Base-by-base conservation (phyloP, 2,797 vertebrate species). In the Takifugu ocellatus region DNA sequence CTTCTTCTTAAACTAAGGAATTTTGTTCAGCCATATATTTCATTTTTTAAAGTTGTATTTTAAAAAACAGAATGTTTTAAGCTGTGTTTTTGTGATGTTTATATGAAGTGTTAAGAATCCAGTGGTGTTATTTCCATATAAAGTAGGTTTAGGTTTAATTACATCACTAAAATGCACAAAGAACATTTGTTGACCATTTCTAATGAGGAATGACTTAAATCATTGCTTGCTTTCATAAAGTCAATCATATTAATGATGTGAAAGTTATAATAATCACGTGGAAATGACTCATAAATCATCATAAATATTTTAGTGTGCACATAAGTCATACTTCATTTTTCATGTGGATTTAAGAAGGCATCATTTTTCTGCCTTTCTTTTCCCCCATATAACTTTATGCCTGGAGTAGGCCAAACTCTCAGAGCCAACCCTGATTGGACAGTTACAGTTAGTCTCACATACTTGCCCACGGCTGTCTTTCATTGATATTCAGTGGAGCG, bases 401-500 rank as follows among this genome's bases (percentile, higher is more conserved):
- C 62, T 55, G 66, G 57, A 69, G 53, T 71, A 61, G 61, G 63
- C 70, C 60, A 74, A 54, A 75, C 63, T 68, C 72, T 69, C 67
- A 48, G 51, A 67, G 69, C 59, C 42, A 42, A 47, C 62, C 46
- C 72, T 84, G 72, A 83, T 68, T 68, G 61, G 76, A 79, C 14
- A 14, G 61, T 65, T 62, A 49, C 55, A 48, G 62, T 72, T 49
- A 74, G 72, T 61, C 85, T 85, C 74, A 77, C 68, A 81, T 85
- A 75, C 70, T 88, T 85, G 87, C 88, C 81, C 64, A 42, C 21
- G 66, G 85, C 75, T 85, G 82, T 77, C 84, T 91, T 84, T 88
- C 87, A 81, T 90, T 90, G 84, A 85, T 87, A 92, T 92, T 88
- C 86, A 85, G 82, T 79, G 63, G 83, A 86, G 82, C 82, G 71